Percentiles rank a stretch among this genome's conserved stretches.
phyloP scores from a whole-genome alignment of 2,113 vertebrate species.

The Thomomys bottae region DNA sequence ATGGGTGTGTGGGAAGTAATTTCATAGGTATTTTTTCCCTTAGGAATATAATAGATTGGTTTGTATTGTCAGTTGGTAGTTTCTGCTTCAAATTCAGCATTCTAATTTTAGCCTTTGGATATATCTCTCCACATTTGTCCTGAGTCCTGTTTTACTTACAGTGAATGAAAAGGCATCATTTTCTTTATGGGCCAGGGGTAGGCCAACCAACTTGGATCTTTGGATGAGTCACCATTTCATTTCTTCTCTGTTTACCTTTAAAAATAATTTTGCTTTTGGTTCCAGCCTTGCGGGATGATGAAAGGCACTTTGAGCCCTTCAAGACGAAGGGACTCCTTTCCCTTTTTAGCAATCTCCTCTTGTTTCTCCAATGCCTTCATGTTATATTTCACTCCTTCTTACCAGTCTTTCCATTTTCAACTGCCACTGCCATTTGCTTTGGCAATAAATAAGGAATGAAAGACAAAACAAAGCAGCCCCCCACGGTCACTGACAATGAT shows the following conservation, averaged over 20 bases:
- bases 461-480: constrained; percentile 48
- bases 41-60: not conserved
- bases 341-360: constrained; percentile 31
- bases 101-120: constrained; percentile 7
- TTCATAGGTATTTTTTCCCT: not conserved
- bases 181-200: not conserved
- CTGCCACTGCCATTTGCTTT: constrained; percentile 58
- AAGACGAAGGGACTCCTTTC: constrained; percentile 34
- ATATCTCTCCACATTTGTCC: not conserved
- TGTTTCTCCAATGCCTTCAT: constrained; percentile 27
- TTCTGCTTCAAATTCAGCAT: constrained; percentile 22
- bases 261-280: constrained; percentile 8
- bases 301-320: constrained; percentile 15
- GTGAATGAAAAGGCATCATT: constrained; percentile 6
- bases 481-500: constrained; percentile 50
- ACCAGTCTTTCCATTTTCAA: constrained; percentile 62
- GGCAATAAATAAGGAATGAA: constrained; percentile 67
- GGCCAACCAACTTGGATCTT: not conserved
- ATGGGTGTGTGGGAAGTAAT: too few species aligned
- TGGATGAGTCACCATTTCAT: constrained; percentile 21
- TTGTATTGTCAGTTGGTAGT: not conserved
- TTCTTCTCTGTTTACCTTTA: constrained; percentile 63
- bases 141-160: constrained; percentile 10
- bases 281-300: constrained; percentile 9
- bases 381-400: constrained; percentile 41